These are phyloP conservation scores for Heterotilapia buettikoferi DNA, from an alignment of 2,113 vertebrate species.

Conservation along the genomic window DNA sequence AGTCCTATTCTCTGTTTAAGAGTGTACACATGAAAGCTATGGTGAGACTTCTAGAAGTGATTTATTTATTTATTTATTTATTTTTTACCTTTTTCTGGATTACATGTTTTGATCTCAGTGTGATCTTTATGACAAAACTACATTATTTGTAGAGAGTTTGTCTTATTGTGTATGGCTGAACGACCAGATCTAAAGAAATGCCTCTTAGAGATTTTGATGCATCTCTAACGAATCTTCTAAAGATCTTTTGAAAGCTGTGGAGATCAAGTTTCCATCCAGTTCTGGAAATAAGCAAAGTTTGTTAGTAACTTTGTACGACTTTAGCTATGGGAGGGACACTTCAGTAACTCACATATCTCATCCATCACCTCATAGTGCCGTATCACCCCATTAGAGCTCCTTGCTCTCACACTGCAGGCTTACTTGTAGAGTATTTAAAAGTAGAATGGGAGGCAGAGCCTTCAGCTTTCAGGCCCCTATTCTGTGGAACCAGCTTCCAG, in stretches of 20 bases:
- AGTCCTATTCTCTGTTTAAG: background rate
- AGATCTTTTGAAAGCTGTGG: background rate
- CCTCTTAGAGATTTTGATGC: background rate
- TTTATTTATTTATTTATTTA: background rate
- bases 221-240: background rate
- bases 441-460: background rate
- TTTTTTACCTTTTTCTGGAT: fast-evolving
- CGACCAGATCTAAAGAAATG: background rate
- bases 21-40: background rate
- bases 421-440: background rate
- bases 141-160: background rate
- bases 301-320: background rate
- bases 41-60: background rate
- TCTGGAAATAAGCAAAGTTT: background rate
- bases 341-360: background rate
- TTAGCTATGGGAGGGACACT: background rate
- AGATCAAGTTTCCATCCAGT: background rate
- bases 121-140: background rate
- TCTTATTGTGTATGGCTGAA: background rate
- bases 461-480: background rate
- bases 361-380: fast-evolving
- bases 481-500: fast-evolving
- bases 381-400: background rate
- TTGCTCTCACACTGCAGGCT: background rate
- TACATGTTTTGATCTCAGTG: background rate